Percentiles rank a stretch among this genome's conserved stretches.
phyloP scores from a whole-genome alignment of 1,140 invertebrate genomes.

The Aricia agestis region DNA sequence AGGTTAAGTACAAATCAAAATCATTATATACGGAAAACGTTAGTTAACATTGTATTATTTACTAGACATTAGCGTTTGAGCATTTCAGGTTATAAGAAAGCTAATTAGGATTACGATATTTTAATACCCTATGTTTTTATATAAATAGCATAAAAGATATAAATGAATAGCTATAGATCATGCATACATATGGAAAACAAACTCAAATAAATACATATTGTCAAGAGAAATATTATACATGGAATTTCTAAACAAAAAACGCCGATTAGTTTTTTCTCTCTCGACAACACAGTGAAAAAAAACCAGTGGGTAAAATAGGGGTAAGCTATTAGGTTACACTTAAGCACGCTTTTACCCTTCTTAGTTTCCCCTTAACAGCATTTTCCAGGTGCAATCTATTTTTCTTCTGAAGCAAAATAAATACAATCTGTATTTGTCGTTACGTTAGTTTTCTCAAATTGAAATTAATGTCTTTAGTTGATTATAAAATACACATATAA shows the following conservation, averaged over 20 bases:
- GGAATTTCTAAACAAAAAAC: neutral
- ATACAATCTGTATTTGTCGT: conserved; percentile 42
- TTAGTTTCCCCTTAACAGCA: conserved; percentile 69
- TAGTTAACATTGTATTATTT: conserved; percentile 1
- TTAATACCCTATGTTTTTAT: neutral
- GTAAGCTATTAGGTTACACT: conserved; percentile 62
- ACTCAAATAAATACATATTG: neutral
- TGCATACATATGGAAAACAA: neutral
- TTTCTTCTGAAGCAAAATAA: conserved; percentile 76
- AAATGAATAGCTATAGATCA: neutral
- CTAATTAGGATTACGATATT: neutral
- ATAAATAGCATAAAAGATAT: conserved; percentile 16
- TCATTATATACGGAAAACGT: neutral
- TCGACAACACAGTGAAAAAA: conserved; percentile 42
- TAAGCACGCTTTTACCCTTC: conserved; percentile 67
- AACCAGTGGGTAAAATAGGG: conserved; percentile 56
- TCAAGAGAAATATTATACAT: conserved; percentile 3
- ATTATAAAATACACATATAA: neutral
- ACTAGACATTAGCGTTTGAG: neutral
- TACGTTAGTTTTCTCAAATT: too few relatives aligned
- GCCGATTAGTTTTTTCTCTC: conserved; percentile 29
- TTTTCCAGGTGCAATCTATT: conserved; percentile 75
- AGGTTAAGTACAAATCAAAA: conserved; percentile 4
- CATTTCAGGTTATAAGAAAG: neutral
- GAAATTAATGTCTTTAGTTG: neutral